phyloP scores from a whole-genome alignment of 2,797 vertebrate species.

The Cuculus canorus region DNA sequence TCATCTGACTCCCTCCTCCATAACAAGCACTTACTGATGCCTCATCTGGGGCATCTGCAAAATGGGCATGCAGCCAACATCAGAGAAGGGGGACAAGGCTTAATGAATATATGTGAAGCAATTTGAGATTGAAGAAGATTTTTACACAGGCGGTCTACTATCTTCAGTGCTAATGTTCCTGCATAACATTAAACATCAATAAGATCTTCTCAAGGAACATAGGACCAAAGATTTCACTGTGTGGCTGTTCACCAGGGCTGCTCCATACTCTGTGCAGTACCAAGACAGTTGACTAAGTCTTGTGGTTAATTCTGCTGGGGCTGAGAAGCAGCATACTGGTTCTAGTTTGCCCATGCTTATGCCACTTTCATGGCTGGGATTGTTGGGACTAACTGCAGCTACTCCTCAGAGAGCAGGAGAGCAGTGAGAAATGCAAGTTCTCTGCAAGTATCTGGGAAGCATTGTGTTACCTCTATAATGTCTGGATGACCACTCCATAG shows the following conservation, averaged over 20 bases:
- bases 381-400: neutral
- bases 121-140: neutral
- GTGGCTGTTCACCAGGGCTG: neutral
- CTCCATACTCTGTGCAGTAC: neutral
- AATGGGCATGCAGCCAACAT: neutral
- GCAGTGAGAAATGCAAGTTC: neutral
- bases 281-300: neutral
- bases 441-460: neutral
- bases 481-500: neutral
- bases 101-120: neutral
- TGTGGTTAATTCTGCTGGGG: neutral
- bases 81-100: neutral
- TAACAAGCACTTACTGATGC: neutral
- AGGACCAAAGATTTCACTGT: neutral
- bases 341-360: neutral
- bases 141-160: neutral
- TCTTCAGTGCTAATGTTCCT: neutral
- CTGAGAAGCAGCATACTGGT: neutral
- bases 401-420: neutral
- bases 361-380: neutral
- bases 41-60: neutral
- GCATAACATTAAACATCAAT: neutral
- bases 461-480: neutral
- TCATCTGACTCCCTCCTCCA: neutral
- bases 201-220: neutral